phyloP scores from a whole-genome alignment of 1,140 invertebrate species.

The Lineus longissimus region DNA sequence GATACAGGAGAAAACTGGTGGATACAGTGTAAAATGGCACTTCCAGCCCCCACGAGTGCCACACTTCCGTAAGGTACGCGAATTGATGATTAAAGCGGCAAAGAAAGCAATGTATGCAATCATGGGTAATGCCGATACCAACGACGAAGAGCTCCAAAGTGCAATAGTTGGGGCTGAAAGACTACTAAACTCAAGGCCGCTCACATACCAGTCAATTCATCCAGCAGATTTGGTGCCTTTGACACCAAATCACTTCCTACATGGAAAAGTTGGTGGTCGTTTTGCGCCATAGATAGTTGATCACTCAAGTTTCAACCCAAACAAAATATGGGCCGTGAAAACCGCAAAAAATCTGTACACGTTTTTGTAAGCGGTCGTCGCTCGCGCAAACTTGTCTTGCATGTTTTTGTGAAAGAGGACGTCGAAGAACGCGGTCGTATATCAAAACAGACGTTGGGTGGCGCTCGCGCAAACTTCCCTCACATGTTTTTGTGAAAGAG shows the following conservation, averaged over 20 bases:
- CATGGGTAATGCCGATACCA: background rate
- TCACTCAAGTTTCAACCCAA: background rate
- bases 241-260: slow-evolving; percentile 16
- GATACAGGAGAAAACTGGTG: background rate
- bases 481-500: no score
- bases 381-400: no score
- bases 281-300: slow-evolving; percentile 12
- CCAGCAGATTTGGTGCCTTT: slow-evolving; percentile 1
- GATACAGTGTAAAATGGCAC: no score
- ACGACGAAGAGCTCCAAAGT: slow-evolving; percentile 13
- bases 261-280: slow-evolving; percentile 11
- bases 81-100: slow-evolving; percentile 8
- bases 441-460: no score
- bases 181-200: slow-evolving; percentile 9
- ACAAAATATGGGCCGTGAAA: no score
- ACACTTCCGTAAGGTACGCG: slow-evolving; percentile 9
- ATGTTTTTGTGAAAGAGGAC: no score
- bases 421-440: no score
- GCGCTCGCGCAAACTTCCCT: no score
- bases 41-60: slow-evolving; percentile 8
- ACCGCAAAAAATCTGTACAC: no score
- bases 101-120: slow-evolving; percentile 5
- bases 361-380: no score
- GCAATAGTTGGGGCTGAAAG: slow-evolving; percentile 11
- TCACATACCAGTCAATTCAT: slow-evolving; percentile 8